These are phyloP conservation scores for Drosophila formosana DNA, from an alignment of 2,888 invertebrate genomes.

Conservation along the genomic window DNA sequence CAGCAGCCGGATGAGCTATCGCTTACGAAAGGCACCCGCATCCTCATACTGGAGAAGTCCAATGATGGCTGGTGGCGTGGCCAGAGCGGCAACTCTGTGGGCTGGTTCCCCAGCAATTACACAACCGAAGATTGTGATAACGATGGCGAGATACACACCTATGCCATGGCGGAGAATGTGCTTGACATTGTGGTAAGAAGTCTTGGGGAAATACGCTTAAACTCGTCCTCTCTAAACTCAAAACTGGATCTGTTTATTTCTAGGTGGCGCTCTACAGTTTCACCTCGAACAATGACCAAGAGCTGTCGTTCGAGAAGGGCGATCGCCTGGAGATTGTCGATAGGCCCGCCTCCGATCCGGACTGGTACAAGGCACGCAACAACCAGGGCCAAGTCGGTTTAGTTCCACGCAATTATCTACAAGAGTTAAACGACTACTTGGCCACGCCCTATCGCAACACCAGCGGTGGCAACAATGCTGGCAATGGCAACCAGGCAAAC, in stretches of 20 bases:
- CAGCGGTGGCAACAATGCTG: slow-evolving; percentile 70
- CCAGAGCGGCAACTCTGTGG: slow-evolving; percentile 88
- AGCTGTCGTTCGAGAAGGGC: slow-evolving; percentile 98
- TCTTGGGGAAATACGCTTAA: slow-evolving; percentile 1
- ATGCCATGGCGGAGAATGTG: slow-evolving; percentile 97
- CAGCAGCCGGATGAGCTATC: slow-evolving; percentile 98
- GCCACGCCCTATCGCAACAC: slow-evolving; percentile 91
- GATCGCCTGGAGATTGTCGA: slow-evolving; percentile 98
- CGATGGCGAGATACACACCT: slow-evolving; percentile 95
- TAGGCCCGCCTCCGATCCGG: slow-evolving; percentile 98
- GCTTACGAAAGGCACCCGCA: slow-evolving; percentile 96
- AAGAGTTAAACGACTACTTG: slow-evolving; percentile 95
- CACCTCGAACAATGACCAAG: slow-evolving; percentile 97
- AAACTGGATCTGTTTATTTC: no score
- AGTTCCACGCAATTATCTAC: slow-evolving; percentile 97
- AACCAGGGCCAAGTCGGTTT: slow-evolving; percentile 96
- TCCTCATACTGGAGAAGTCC: slow-evolving; percentile 98
- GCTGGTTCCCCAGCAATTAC: slow-evolving; percentile 99
- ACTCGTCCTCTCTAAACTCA: no score
- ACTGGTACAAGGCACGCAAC: slow-evolving; percentile 98
- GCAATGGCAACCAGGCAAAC: slow-evolving; percentile 80
- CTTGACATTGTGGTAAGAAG: slow-evolving; percentile 93
- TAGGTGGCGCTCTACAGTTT: slow-evolving; percentile 96
- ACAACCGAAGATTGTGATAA: slow-evolving; percentile 95
- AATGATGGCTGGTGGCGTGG: slow-evolving; percentile 99